phyloP scores from a whole-genome alignment of 1,140 invertebrate species.

The Drosophila nikananu region DNA sequence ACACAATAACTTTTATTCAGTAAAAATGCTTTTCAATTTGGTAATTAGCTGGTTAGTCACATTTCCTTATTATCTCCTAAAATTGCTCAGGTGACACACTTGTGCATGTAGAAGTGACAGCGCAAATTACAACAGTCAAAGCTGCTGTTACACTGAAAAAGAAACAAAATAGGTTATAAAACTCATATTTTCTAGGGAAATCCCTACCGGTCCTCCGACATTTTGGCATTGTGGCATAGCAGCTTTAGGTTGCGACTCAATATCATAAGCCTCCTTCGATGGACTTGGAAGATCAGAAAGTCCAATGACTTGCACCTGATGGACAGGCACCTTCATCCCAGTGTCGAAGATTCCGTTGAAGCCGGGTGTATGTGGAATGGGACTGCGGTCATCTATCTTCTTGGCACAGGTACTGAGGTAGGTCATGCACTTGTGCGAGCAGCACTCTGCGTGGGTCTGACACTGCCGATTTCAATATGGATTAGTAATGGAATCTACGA shows the following conservation, averaged over 20 bases:
- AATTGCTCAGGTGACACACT: slow-evolving; percentile 69
- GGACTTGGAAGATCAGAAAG: slow-evolving; percentile 10
- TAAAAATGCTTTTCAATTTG: slow-evolving; percentile 9
- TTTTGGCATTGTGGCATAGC: slow-evolving; percentile 31
- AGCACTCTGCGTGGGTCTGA: slow-evolving; percentile 71
- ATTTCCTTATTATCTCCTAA: neutral
- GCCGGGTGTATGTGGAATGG: neutral
- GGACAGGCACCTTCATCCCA: neutral
- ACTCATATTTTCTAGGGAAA: neutral
- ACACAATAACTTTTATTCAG: neutral
- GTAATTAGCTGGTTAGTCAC: slow-evolving; percentile 16
- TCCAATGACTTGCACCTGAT: slow-evolving; percentile 3
- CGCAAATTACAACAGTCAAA: slow-evolving; percentile 71
- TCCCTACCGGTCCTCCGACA: slow-evolving; percentile 59
- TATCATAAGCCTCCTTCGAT: neutral
- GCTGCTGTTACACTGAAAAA: slow-evolving; percentile 54
- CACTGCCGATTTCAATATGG: slow-evolving; percentile 45
- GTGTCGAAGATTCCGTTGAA: slow-evolving; percentile 13
- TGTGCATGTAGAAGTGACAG: slow-evolving; percentile 72
- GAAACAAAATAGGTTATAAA: slow-evolving; percentile 6
- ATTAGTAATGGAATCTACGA: neutral
- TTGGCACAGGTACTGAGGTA: slow-evolving; percentile 58
- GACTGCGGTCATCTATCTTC: neutral
- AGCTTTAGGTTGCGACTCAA: neutral
- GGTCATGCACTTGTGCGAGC: slow-evolving; percentile 74